Base-by-base conservation (phyloP, 1,140 invertebrate genomes). In the Bactericera cockerelli region DNA sequence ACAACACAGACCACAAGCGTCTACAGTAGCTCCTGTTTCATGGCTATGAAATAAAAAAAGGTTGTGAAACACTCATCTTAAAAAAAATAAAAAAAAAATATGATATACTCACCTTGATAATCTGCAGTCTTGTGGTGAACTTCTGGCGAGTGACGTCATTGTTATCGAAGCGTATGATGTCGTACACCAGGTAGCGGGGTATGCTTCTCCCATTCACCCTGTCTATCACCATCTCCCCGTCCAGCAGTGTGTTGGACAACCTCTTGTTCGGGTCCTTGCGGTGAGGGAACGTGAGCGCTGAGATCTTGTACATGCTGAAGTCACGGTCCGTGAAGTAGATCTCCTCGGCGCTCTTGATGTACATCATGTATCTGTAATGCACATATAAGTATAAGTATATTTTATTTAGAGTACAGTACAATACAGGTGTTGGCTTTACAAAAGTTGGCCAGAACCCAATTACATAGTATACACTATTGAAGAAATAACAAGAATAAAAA, bases 211-310 rank as follows among this genome's bases (percentile, higher is more conserved):
- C 86, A 1, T 82, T 82, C 36, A 63, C 61, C 71, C 83, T 86
- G 69, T 93, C 91, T 61, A 97, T 86, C 11, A 98, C 91, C 92
- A 96, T 93, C 80, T 96, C 92, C 79, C 94, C 94, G 78, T 99
- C 97, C 14, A 99, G 67, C 13, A 99, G 74, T 0, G 95, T 98
- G 67, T 93, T 78, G 54, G 68, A 76, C 1, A 98, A 68, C 74
- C 86, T 84, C 60, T 77, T 74, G 8, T 75, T 75, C 0, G 81
- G 70, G 70, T 92, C 81, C 70, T 84, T 86, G 59, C 81, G 75
- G 65, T 83, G 75, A 1, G 84, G 79, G 76, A 99, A 99, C 55
- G 73, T 75, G 1, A 98, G 69, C 55, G 82, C 83, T 16, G 79
- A 73, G 1, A 94, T 87, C 75, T 87, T 78, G 73, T 96, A 99